Conservation (phyloP, 2,113 vertebrate species). For the Microcebus griseorufus region DNA sequence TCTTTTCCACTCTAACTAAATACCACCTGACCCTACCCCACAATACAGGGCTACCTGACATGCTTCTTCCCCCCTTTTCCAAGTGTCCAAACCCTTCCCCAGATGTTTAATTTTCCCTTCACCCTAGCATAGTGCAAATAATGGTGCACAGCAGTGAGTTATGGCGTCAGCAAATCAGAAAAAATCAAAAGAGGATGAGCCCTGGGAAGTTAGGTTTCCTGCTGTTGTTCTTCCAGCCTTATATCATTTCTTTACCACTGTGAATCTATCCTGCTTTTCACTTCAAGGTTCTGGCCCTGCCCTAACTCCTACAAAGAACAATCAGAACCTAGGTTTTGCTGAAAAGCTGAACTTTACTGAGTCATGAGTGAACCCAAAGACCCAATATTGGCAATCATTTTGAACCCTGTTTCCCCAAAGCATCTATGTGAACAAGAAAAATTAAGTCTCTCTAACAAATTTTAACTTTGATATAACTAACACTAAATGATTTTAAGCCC, state of each 20-base stretch:
- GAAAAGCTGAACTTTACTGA: slow-evolving; percentile 14
- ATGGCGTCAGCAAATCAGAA: not conserved
- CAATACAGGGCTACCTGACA: not conserved
- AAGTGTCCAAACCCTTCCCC: slow-evolving; percentile 17
- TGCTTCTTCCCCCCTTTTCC: not conserved
- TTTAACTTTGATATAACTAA: slow-evolving; percentile 25
- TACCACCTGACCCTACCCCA: not conserved
- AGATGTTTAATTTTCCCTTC: not conserved
- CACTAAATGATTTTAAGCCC: not conserved
- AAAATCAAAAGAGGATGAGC: not conserved
- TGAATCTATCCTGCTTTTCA: not conserved
- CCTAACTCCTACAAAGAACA: not conserved
- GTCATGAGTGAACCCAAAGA: not conserved
- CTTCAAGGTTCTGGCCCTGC: not conserved
- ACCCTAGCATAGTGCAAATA: not conserved
- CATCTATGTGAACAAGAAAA: slow-evolving; percentile 41
- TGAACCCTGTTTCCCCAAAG: not conserved
- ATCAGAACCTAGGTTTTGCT: slow-evolving; percentile 31
- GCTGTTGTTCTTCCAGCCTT: not conserved
- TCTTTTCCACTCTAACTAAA: not conserved
- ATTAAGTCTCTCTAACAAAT: not conserved
- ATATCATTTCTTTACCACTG: not conserved
- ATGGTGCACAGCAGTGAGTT: not conserved
- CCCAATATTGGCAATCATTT: not conserved
- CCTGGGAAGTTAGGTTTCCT: not conserved